phyloP scores from a whole-genome alignment of 2,797 vertebrate genomes.

The Sorex maritimensis region DNA sequence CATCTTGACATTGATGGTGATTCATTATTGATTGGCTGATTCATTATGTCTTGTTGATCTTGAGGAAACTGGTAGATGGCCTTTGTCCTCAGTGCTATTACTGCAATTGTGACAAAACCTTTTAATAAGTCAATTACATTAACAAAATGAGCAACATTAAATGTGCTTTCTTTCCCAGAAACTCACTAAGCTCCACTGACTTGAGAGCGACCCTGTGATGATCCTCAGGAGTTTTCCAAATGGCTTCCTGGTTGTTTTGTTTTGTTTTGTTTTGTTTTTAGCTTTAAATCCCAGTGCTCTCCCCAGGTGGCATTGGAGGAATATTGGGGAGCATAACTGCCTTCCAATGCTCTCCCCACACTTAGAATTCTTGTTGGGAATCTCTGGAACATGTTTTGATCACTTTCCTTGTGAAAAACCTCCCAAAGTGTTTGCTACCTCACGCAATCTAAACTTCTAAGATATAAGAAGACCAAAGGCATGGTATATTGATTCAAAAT shows the following conservation, averaged over 20 bases:
- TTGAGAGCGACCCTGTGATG: accelerated
- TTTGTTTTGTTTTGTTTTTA: neutral
- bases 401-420: neutral
- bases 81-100: conserved; percentile 39
- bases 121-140: neutral
- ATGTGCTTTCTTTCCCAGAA: neutral
- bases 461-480: neutral
- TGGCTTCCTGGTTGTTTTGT: neutral
- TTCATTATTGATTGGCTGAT: conserved; percentile 47
- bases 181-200: neutral
- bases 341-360: neutral
- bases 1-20: conserved; percentile 26
- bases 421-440: neutral
- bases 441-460: neutral
- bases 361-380: neutral
- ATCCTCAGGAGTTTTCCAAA: neutral
- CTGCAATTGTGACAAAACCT: conserved; percentile 32
- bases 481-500: neutral
- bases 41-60: neutral
- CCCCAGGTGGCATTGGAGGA: no score
- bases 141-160: conserved; percentile 18
- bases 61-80: conserved; percentile 5
- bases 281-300: no score
- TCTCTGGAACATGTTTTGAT: neutral
- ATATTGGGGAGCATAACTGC: no score